Percentiles rank a stretch among this genome's conserved stretches.
Conservation (phyloP, 2,888 invertebrate genomes). For the Standfussiana lucernea region DNA sequence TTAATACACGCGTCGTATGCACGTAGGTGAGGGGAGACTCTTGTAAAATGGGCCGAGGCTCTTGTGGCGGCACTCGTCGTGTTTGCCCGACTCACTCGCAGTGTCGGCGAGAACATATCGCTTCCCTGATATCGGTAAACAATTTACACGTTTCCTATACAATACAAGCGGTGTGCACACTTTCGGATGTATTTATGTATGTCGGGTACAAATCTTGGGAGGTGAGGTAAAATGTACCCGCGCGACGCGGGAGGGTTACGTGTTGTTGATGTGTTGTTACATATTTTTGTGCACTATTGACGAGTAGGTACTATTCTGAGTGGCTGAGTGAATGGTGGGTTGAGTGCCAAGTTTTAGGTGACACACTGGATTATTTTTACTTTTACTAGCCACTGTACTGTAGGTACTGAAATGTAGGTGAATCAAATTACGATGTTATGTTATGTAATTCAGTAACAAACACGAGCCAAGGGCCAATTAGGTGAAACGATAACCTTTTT, state of each 20-base stretch:
- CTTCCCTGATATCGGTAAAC: slow-evolving; percentile 78
- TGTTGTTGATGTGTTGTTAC: slow-evolving; percentile 68
- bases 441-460: slow-evolving; percentile 29
- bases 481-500: not conserved
- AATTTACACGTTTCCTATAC: slow-evolving; percentile 75
- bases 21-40: slow-evolving; percentile 58
- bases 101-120: slow-evolving; percentile 71
- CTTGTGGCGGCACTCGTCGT: slow-evolving; percentile 66
- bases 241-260: slow-evolving; percentile 59
- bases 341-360: slow-evolving; percentile 57
- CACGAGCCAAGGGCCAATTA: slow-evolving; percentile 14
- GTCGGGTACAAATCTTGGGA: slow-evolving; percentile 66
- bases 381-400: slow-evolving; percentile 50
- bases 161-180: slow-evolving; percentile 64
- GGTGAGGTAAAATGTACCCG: slow-evolving; percentile 68
- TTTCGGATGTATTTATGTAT: slow-evolving; percentile 62
- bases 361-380: slow-evolving; percentile 59
- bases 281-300: slow-evolving; percentile 63
- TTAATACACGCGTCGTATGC: slow-evolving; percentile 64
- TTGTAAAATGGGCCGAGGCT: slow-evolving; percentile 67
- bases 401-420: slow-evolving; percentile 54
- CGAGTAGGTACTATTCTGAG: slow-evolving; percentile 53
- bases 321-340: slow-evolving; percentile 52
- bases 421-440: slow-evolving; percentile 42
- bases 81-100: slow-evolving; percentile 70